A percentile compares a stretch with the other conserved stretches of the same genome.
Conservation (phyloP, 2,113 vertebrate species). For the Laticauda colubrina region DNA sequence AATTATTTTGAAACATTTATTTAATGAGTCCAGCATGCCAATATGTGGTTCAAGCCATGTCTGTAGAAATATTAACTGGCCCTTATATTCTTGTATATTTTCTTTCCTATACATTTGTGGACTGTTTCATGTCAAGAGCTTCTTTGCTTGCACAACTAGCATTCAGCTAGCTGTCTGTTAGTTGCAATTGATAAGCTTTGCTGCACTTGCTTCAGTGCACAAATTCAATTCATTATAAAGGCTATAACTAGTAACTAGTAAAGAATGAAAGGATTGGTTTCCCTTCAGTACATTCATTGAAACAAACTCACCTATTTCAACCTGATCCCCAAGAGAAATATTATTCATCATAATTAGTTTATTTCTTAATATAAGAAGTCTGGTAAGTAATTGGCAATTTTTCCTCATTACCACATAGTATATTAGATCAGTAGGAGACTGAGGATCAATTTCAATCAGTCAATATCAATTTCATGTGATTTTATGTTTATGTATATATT, state of each 20-base stretch:
- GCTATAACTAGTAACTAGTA: accelerated
- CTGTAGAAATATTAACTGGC: neutral
- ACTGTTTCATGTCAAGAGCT: neutral
- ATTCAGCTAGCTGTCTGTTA: neutral
- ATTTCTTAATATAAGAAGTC: conserved; percentile 5
- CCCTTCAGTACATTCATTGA: neutral
- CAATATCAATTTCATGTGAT: neutral
- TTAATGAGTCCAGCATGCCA: neutral
- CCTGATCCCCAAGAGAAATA: accelerated
- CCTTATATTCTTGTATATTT: neutral
- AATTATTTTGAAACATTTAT: neutral
- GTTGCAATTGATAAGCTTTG: neutral
- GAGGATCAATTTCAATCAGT: neutral
- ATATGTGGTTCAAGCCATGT: neutral
- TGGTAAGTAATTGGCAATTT: neutral
- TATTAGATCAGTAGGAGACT: neutral
- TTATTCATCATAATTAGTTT: conserved; percentile 21
- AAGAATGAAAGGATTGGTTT: neutral
- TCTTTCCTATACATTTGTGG: neutral
- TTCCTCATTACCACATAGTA: conserved; percentile 19
- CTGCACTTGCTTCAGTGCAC: neutral
- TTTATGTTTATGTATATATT: neutral
- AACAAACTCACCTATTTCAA: neutral
- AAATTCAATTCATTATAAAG: neutral
- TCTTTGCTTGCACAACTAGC: neutral